Evolutionary conservation across 2,888 invertebrate species (phyloP).

Genomic region (Clitarchus hookeri): DNA sequence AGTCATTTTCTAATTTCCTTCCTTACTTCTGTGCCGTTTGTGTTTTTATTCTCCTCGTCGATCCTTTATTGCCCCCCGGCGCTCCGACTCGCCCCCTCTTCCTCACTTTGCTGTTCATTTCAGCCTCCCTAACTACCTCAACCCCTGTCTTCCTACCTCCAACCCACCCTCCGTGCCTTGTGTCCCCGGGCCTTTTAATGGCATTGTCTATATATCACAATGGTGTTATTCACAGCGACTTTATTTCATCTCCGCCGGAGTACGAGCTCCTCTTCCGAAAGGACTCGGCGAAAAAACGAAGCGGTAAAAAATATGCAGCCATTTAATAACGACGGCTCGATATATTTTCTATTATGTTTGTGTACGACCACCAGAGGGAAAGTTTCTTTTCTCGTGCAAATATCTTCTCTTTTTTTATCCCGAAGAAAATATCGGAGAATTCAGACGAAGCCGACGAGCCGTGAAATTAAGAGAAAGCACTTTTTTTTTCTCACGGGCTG

Average conservation of each 20-base stretch:
- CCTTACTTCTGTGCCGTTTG: background rate
- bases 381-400: background rate
- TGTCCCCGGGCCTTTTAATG: background rate
- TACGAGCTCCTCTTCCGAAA: background rate
- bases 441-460: too few relatives aligned
- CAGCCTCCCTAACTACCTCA: background rate
- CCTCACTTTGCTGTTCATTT: background rate
- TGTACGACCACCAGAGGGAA: background rate
- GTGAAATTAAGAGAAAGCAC: too few relatives aligned
- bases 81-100: background rate
- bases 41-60: background rate
- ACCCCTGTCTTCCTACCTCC: background rate
- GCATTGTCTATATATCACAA: constrained; percentile 3
- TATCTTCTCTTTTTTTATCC: background rate
- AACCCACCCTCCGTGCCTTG: background rate
- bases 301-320: background rate
- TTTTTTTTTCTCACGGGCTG: too few relatives aligned
- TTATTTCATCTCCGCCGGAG: background rate
- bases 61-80: background rate
- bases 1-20: constrained; percentile 9
- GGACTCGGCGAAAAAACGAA: background rate
- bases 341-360: background rate
- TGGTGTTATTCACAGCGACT: constrained; percentile 9
- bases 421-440: too few relatives aligned
- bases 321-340: background rate